Evolutionary conservation across 2,797 vertebrate genomes (phyloP).

Genomic region (Melanotaenia pygmaea): DNA sequence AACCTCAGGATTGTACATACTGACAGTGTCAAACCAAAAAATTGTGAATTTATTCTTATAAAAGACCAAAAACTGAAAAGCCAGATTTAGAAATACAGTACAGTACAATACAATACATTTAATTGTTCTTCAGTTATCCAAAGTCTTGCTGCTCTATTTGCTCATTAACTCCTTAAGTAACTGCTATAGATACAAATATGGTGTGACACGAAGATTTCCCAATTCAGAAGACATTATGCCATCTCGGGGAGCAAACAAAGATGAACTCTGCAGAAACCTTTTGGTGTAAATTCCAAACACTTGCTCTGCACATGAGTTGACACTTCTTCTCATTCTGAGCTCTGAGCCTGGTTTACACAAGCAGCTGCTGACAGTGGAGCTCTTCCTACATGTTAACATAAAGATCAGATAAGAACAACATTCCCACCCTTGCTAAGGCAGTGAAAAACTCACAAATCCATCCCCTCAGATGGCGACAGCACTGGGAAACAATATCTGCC

Average conservation of each 20-base stretch:
- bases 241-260: not conserved
- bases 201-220: not conserved
- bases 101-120: too few relatives aligned
- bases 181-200: too few relatives aligned
- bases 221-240: not conserved
- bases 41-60: not conserved
- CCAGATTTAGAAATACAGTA: not conserved
- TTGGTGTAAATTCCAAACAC: constrained; percentile 27
- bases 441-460: constrained; percentile 51
- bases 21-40: not conserved
- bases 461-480: constrained; percentile 52
- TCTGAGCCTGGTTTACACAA: constrained; percentile 57
- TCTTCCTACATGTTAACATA: constrained; percentile 62
- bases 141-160: not conserved
- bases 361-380: constrained; percentile 53
- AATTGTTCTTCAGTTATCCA: not conserved
- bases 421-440: constrained; percentile 60
- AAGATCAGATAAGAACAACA: constrained; percentile 71
- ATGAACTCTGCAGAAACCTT: constrained; percentile 25
- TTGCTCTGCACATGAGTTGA: constrained; percentile 32
- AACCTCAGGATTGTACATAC: not conserved
- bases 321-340: constrained; percentile 55
- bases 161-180: not conserved
- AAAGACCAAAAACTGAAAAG: not conserved
- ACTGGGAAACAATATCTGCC: constrained; percentile 33